phyloP scores from a whole-genome alignment of 2,797 vertebrate genomes.

The Poecile montanus region DNA sequence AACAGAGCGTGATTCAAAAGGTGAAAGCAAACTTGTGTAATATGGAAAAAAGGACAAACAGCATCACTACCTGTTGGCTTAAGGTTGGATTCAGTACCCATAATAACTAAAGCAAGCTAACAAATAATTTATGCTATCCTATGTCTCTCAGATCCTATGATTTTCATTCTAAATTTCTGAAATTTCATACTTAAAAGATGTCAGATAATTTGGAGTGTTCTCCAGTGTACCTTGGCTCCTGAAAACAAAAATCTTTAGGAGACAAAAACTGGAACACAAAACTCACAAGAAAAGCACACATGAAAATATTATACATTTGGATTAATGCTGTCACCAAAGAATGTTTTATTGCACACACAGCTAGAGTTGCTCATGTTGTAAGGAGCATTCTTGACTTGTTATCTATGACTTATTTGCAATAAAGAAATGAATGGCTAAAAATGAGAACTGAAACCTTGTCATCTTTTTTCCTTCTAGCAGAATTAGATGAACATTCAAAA shows the following conservation, averaged over 20 bases:
- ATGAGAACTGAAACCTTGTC: background rate
- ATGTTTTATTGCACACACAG: background rate
- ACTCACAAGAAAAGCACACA: background rate
- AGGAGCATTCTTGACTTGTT: background rate
- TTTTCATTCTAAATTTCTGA: background rate
- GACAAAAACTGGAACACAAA: background rate
- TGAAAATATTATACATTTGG: background rate
- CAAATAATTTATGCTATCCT: background rate
- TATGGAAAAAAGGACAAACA: background rate
- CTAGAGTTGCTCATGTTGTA: background rate
- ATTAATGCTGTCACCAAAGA: background rate
- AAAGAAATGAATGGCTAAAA: background rate
- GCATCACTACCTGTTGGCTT: background rate
- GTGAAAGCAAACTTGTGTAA: background rate
- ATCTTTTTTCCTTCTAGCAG: background rate
- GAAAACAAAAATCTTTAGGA: background rate
- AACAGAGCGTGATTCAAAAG: background rate
- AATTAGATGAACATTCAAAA: background rate
- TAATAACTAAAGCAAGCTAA: background rate
- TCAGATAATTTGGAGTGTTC: background rate
- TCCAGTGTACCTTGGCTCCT: background rate
- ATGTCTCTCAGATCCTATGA: background rate
- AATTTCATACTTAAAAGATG: background rate
- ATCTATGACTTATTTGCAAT: background rate
- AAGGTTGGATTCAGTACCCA: background rate